Percentiles rank a stretch among this genome's conserved stretches.
phyloP scores from a whole-genome alignment of 2,797 vertebrate species.

The Ataeniobius toweri region DNA sequence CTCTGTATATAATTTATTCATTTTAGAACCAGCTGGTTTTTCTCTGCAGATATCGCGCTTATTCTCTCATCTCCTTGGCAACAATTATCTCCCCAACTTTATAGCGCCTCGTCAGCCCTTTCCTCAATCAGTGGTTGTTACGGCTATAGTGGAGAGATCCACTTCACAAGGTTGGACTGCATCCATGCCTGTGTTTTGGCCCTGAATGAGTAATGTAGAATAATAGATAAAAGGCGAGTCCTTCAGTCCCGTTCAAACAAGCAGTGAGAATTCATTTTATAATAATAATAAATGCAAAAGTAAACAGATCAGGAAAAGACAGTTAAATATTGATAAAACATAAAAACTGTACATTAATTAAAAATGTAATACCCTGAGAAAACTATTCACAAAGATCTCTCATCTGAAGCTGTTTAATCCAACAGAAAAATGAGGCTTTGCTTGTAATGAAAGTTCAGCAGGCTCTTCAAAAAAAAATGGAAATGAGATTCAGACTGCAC shows the following conservation, averaged over 20 bases:
- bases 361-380: slow-evolving; percentile 19
- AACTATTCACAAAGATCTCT: slow-evolving; percentile 21
- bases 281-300: slow-evolving; percentile 1
- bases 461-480: neutral
- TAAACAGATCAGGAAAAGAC: neutral
- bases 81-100: slow-evolving; percentile 62
- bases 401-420: slow-evolving; percentile 17
- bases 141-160: slow-evolving; percentile 31
- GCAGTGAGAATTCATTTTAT: neutral
- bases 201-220: slow-evolving; percentile 14
- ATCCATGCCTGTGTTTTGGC: slow-evolving; percentile 20
- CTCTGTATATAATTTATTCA: slow-evolving; percentile 36
- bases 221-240: slow-evolving; percentile 3
- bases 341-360: slow-evolving; percentile 29
- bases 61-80: slow-evolving; percentile 55
- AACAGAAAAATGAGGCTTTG: neutral
- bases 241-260: slow-evolving; percentile 18
- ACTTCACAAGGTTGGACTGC: slow-evolving; percentile 32
- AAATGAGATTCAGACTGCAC: neutral
- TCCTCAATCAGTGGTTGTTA: slow-evolving; percentile 49
- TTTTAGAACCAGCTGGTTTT: slow-evolving; percentile 44
- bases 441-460: neutral
- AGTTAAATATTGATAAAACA: slow-evolving; percentile 7
- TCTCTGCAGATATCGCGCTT: slow-evolving; percentile 38
- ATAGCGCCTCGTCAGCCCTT: slow-evolving; percentile 56